Evolutionary conservation across 2,797 vertebrate species (phyloP), one percentile per base, ranked within the genome.

Genomic region (Taenioides sp.): DNA sequence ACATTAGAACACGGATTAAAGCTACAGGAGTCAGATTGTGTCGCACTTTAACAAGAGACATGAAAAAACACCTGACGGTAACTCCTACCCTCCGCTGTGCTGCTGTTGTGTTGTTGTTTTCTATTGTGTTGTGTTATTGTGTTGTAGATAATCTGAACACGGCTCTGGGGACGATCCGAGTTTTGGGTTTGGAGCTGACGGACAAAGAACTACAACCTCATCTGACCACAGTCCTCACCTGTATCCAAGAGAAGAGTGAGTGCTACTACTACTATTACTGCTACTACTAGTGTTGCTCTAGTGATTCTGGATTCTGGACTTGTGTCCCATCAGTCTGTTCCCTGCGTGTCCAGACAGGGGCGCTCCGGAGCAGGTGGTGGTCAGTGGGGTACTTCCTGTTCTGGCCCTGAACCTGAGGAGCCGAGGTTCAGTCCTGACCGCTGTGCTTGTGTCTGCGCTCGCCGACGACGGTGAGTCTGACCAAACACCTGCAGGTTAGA

Each of bases 381-480:
- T 92, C 59, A 95, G 93, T 23, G 93, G 92, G 23, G 92, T 96
- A 80, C 91, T 96, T 66, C 91, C 92, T 0, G 84, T 92, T 27
- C 79, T 97, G 83, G 91, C 94, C 49, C 90, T 93, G 82, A 88
- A 93, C 69, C 90, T 96, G 77, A 92, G 92, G 86, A 91, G 83
- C 73, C 90, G 91, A n/a, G 93, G 93, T 28, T 82, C 75, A 5
- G 69, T 89, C 73, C 93, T 93, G 55, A 92, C 94, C 2, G 93
- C 94, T 23, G 91, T 93, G 40, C 89, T 96, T 28, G 92, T 96
- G 69, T 92, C 95, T 52, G 95, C 96, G 81, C 94, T 97, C 70
- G 92, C 95, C 80, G 95, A 91, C 69, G 93, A 96, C 9, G 91
- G 96, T 96, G 75, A 66, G 95, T 74, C n/a, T 34, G 7, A n/a